phyloP scores from a whole-genome alignment of 1,140 invertebrate species.

The Conus ventricosus region DNA sequence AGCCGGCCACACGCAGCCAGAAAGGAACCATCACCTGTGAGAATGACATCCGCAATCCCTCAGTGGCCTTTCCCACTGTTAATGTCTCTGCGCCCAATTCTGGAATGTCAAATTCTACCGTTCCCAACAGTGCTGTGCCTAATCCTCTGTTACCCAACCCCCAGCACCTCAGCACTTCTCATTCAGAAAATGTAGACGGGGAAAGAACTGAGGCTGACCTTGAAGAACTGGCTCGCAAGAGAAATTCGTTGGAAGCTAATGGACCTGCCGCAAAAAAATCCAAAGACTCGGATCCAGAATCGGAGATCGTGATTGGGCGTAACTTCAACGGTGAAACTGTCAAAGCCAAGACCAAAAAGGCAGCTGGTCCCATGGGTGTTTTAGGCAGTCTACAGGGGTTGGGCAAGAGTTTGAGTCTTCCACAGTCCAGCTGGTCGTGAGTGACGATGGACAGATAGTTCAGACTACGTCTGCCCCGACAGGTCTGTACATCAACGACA shows the following conservation, averaged over 20 bases:
- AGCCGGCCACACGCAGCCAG: not conserved
- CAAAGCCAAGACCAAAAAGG: conserved; percentile 11
- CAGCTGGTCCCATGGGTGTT: not conserved
- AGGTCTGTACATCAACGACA: conserved; percentile 25
- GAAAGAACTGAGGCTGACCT: conserved; percentile 9
- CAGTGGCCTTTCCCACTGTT: not conserved
- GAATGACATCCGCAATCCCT: not conserved
- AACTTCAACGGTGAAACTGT: conserved; percentile 30
- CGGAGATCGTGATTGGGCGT: conserved; percentile 18
- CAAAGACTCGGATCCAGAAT: conserved; percentile 26
- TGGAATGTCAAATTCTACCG: not conserved
- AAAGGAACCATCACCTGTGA: conserved; percentile 37
- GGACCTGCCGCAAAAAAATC: conserved; percentile 21
- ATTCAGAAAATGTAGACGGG: conserved; percentile 1
- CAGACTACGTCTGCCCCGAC: conserved; percentile 33
- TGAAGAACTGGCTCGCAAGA: conserved; percentile 10
- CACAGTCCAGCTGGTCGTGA: conserved; percentile 35
- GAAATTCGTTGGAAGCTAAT: not conserved
- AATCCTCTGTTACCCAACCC: not conserved
- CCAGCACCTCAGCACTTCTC: conserved; percentile 5
- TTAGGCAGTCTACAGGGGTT: conserved; percentile 22
- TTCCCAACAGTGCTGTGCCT: not conserved
- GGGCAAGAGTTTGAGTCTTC: conserved; percentile 25
- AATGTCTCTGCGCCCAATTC: not conserved
- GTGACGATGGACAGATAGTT: conserved; percentile 28